Conservation (phyloP, 2,797 vertebrate genomes). For the Anguilla obscura region DNA sequence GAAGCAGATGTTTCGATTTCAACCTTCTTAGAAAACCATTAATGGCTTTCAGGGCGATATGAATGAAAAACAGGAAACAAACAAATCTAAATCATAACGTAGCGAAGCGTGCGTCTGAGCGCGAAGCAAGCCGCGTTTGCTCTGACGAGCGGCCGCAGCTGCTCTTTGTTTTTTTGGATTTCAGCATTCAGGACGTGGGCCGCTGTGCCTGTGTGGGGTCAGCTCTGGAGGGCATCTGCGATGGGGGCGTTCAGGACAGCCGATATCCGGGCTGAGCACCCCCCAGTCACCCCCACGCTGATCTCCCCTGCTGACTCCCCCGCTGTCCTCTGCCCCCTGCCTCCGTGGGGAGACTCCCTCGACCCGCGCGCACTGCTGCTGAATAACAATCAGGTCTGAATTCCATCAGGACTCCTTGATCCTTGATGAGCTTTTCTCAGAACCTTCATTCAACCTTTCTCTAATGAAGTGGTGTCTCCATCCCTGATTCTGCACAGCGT, state of each 20-base stretch:
- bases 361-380: not conserved
- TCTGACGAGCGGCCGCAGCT: not conserved
- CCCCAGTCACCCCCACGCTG: not conserved
- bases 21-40: too few relatives aligned
- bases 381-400: not conserved
- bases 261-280: not conserved
- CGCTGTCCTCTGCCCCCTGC: not conserved
- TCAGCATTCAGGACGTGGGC: not conserved
- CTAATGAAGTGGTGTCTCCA: not conserved
- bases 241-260: not conserved
- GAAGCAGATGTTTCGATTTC: not conserved
- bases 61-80: not conserved
- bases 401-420: not conserved
- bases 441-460: not conserved
- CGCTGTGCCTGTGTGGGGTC: not conserved
- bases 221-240: not conserved
- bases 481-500: too few relatives aligned
- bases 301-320: too few relatives aligned
- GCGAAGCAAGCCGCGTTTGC: not conserved
- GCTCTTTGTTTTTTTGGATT: not conserved
- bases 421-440: not conserved
- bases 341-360: not conserved
- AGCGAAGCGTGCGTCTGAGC: not conserved
- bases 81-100: not conserved
- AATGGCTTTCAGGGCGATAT: not conserved